Conservation (phyloP, 2,113 vertebrate species). For the Tragulus kanchil region DNA sequence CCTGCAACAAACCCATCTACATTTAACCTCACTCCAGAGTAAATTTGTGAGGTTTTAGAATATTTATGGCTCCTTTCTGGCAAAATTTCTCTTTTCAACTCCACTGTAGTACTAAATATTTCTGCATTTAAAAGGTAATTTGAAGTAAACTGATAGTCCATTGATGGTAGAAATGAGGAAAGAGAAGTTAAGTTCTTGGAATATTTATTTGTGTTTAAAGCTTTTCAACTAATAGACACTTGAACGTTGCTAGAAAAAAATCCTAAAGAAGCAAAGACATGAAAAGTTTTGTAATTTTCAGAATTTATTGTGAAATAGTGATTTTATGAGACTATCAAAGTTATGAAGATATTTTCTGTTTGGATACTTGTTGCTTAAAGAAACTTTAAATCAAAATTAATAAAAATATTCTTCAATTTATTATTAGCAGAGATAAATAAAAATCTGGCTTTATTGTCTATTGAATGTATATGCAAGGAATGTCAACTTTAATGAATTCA, state of each 20-base stretch:
- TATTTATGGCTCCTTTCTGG: slow-evolving; percentile 6
- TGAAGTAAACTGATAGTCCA: neutral
- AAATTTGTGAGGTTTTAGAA: neutral
- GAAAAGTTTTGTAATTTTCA: neutral
- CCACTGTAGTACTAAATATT: neutral
- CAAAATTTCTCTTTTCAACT: slow-evolving; percentile 41
- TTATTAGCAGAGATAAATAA: slow-evolving; percentile 21
- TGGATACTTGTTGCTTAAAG: slow-evolving; percentile 34
- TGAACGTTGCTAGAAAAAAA: slow-evolving; percentile 3
- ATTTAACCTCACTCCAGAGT: neutral
- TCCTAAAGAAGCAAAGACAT: neutral
- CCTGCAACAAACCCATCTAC: neutral
- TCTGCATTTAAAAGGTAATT: slow-evolving; percentile 15
- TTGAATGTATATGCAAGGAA: neutral
- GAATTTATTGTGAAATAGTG: slow-evolving; percentile 44
- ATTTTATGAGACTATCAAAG: slow-evolving; percentile 11
- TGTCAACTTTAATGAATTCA: neutral
- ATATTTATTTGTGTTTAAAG: slow-evolving; percentile 42
- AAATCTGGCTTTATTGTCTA: neutral
- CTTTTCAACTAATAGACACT: neutral
- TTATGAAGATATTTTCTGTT: neutral
- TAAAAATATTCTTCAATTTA: neutral
- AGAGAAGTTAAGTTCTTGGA: slow-evolving; percentile 12
- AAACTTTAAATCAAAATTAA: neutral
- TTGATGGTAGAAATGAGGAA: neutral